Base-by-base conservation (phyloP, 2,797 vertebrate genomes). In the Sebastes oblongus region DNA sequence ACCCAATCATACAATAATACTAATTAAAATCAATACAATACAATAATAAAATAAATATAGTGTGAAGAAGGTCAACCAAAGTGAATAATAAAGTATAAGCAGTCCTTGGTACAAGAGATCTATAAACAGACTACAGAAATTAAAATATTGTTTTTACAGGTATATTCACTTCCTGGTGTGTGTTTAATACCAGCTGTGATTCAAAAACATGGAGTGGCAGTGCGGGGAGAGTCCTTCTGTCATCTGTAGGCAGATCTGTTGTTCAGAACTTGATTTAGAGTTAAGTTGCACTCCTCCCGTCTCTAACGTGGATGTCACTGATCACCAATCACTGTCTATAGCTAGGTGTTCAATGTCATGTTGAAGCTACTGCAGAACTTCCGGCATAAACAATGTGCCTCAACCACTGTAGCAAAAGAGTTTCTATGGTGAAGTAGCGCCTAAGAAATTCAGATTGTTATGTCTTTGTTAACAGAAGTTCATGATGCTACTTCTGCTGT, bases 391-490 rank as follows among this genome's bases (percentile, higher is more conserved):
- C 65, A 60, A 3, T 77, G 52, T 32, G 52, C 13, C 34, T 84
- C 50, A 68, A n/a, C 25, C 0, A 3, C 55, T 54, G 46, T 5
- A 34, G 58, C 46, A 62, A 55, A 39, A 72, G 54, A 39, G 54
- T 58, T 66, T 8, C 58, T 52, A 54, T 13, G 8, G 32, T 55
- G 18, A 77, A 64, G 60, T 24, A 25, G 36, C 39, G 36, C 80
- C 75, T 67, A 67, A 79, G 71, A 32, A 55, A 75, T 72, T 66
- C 58, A 20, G 29, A 73, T 50, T 77, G 70, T 42, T 84, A 68
- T 67, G 42, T 84, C 72, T 85, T 78, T 83, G 82, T 78, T 74
- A 72, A 72, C 66, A 30, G 60, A 77, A 81, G 75, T 86, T 88
- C 32, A 65, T 72, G 36, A 8, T 61, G 29, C 58, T 78, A 42